phyloP scores from a whole-genome alignment of 2,797 vertebrate species.

The Phrynocephalus vlangalii region DNA sequence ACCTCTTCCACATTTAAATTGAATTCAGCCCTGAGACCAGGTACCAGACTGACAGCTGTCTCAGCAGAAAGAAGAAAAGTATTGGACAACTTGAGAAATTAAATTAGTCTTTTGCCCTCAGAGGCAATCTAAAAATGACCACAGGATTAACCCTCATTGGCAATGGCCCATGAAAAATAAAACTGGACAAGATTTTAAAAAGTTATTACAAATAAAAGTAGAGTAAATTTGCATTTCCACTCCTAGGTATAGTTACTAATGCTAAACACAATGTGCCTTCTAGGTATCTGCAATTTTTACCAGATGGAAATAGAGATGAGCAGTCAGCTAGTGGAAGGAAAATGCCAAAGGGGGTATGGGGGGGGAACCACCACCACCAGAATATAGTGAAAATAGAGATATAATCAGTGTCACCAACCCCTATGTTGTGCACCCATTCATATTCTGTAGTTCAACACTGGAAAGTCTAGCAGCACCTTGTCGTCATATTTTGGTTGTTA shows the following conservation, averaged over 20 bases:
- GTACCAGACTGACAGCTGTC: constrained; percentile 15
- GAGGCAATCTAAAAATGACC: neutral
- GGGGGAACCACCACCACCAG: neutral
- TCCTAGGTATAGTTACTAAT: neutral
- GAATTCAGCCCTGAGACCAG: neutral
- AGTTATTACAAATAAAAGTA: neutral
- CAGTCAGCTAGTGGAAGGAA: neutral
- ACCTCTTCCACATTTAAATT: constrained; percentile 18
- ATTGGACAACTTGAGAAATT: neutral
- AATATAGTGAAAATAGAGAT: neutral
- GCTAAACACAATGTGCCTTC: neutral
- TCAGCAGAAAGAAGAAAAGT: constrained; percentile 11
- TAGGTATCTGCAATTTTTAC: neutral
- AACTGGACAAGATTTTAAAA: neutral
- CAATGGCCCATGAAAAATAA: neutral
- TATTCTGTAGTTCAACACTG: neutral
- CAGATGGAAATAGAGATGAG: neutral
- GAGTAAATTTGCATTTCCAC: neutral
- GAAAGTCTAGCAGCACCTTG: neutral
- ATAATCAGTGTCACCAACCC: neutral
- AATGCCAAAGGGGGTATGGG: too few relatives aligned
- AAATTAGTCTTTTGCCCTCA: neutral
- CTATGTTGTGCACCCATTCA: neutral
- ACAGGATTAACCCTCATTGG: constrained; percentile 10
- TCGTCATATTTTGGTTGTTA: neutral